A percentile compares a stretch with the other conserved stretches of the same genome.
Conservation (phyloP, 1,140 invertebrate genomes). For the Tetramorium alpestre region DNA sequence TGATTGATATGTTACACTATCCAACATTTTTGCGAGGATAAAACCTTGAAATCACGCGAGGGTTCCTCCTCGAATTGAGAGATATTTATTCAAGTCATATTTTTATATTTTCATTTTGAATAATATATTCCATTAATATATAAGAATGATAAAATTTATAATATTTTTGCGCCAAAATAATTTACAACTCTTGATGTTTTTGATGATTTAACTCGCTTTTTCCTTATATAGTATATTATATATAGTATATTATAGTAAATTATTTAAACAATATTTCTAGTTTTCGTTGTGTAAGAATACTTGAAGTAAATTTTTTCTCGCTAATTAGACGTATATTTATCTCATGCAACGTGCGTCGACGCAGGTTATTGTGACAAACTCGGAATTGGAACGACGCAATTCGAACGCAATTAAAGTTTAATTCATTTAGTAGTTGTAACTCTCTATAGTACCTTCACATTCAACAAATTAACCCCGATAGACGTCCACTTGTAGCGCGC, state of each 20-base stretch:
- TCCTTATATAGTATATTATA: not conserved
- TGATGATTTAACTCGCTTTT: not conserved
- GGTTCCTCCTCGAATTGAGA: not conserved
- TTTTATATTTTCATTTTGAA: not conserved
- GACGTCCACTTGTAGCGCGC: constrained; percentile 49
- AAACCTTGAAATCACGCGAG: not conserved
- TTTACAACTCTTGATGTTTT: not conserved
- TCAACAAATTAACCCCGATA: constrained; percentile 56
- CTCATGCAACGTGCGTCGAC: not conserved
- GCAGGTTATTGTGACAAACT: constrained; percentile 39
- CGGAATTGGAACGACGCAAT: constrained; percentile 29
- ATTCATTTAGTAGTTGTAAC: constrained; percentile 53
- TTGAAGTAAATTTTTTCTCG: not conserved
- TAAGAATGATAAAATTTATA: not conserved
- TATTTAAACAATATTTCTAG: not conserved
- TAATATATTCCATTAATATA: not conserved
- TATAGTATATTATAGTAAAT: not conserved
- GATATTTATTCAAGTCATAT: constrained; percentile 16
- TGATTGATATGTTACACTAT: constrained; percentile 23
- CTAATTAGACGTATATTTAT: constrained; percentile 1
- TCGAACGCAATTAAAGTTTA: constrained; percentile 58
- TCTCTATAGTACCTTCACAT: constrained; percentile 39
- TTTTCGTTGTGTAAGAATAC: not conserved
- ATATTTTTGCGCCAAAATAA: not conserved
- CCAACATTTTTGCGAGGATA: not conserved